These are phyloP conservation scores for Barypeithes pellucidus DNA, from an alignment of 2,888 invertebrate species.

Conservation along the genomic window DNA sequence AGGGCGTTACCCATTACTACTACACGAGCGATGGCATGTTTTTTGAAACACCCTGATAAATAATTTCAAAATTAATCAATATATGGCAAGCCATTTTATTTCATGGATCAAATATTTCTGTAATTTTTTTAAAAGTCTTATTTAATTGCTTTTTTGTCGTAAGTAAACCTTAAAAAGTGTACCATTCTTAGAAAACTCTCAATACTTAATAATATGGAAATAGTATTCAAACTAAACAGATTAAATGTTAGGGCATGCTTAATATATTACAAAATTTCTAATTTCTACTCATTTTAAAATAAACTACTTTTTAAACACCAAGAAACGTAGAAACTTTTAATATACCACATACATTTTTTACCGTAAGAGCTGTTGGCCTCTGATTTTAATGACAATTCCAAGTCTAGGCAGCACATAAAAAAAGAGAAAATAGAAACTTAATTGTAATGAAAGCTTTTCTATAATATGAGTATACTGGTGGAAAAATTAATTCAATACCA, in stretches of 20 bases:
- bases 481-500: too few relatives aligned
- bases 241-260: constrained; percentile 6
- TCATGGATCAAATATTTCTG: too few relatives aligned
- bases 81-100: too few relatives aligned
- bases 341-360: constrained; percentile 48
- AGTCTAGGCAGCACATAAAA: constrained; percentile 50
- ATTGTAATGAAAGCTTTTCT: constrained; percentile 3
- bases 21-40: too few relatives aligned
- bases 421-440: constrained; percentile 35
- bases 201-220: constrained; percentile 24
- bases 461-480: neutral
- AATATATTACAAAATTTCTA: neutral
- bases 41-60: too few relatives aligned
- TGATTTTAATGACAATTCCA: constrained; percentile 54
- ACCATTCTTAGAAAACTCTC: too few relatives aligned
- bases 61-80: too few relatives aligned
- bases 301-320: constrained; percentile 14
- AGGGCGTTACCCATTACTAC: too few relatives aligned
- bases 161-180: too few relatives aligned
- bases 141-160: too few relatives aligned
- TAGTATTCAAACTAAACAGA: constrained; percentile 38
- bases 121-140: too few relatives aligned
- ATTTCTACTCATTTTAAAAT: constrained; percentile 2
- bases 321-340: constrained; percentile 7
- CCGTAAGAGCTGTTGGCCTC: constrained; percentile 38